Evolutionary conservation across 2,888 invertebrate species (phyloP).

Genomic region (Conchocele bisecta): DNA sequence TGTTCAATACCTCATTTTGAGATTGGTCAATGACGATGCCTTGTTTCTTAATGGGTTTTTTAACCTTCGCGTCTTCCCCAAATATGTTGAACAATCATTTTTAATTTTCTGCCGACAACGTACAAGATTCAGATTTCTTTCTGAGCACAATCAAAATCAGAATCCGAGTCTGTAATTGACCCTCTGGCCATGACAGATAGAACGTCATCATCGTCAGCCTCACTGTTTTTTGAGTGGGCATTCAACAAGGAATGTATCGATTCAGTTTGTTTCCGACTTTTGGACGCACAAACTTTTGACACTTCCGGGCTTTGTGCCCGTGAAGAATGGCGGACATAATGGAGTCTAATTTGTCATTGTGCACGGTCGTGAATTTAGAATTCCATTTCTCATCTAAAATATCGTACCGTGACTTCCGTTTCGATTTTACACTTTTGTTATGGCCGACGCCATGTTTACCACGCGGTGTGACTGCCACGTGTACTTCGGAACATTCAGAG

Average conservation of each 20-base stretch:
- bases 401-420: constrained; percentile 1
- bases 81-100: constrained; percentile 9
- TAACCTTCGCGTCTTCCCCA: constrained; percentile 7
- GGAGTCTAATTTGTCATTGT: no score
- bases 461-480: no score
- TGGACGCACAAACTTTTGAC: no score
- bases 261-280: no score
- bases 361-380: neutral
- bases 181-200: neutral
- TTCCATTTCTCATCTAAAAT: neutral
- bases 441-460: no score
- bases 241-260: no score
- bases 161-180: neutral
- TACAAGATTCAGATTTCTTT: no score
- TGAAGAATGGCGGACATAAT: no score
- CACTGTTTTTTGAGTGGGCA: no score
- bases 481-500: no score
- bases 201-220: neutral
- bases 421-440: no score
- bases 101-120: neutral
- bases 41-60: constrained; percentile 1
- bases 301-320: no score
- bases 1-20: constrained; percentile 2
- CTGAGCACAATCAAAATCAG: neutral
- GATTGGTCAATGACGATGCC: constrained; percentile 1